phyloP scores from a whole-genome alignment of 2,113 vertebrate species.

The Tragelaphus imberbis region DNA sequence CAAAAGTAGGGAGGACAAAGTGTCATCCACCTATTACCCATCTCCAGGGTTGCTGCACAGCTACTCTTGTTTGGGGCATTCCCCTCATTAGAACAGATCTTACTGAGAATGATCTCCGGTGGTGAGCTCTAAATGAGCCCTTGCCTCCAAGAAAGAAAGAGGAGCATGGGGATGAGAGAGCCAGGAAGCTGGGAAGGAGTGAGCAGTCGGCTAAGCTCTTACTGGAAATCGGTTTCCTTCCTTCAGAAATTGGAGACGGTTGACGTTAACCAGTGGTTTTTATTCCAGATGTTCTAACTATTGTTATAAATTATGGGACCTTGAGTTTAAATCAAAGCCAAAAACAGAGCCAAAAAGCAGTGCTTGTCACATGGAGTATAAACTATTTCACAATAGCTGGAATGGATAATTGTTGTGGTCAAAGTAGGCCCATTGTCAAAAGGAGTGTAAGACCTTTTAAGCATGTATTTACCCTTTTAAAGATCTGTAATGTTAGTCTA shows the following conservation, averaged over 20 bases:
- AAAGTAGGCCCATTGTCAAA: neutral
- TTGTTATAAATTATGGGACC: neutral
- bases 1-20: neutral
- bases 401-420: neutral
- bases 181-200: neutral
- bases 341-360: neutral
- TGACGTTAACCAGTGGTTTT: neutral
- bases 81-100: neutral
- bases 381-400: neutral
- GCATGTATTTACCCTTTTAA: neutral
- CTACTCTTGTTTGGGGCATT: neutral
- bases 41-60: neutral
- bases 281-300: constrained; percentile 3
- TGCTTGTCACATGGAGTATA: neutral
- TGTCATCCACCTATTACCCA: neutral
- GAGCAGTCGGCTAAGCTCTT: neutral
- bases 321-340: neutral
- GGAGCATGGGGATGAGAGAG: neutral
- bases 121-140: neutral
- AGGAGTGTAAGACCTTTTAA: neutral
- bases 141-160: neutral
- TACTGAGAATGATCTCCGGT: neutral
- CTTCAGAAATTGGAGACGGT: neutral
- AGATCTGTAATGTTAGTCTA: neutral
- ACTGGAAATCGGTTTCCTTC: neutral